Conservation (phyloP, 2,113 vertebrate species). For the Coracopsis vasa region DNA sequence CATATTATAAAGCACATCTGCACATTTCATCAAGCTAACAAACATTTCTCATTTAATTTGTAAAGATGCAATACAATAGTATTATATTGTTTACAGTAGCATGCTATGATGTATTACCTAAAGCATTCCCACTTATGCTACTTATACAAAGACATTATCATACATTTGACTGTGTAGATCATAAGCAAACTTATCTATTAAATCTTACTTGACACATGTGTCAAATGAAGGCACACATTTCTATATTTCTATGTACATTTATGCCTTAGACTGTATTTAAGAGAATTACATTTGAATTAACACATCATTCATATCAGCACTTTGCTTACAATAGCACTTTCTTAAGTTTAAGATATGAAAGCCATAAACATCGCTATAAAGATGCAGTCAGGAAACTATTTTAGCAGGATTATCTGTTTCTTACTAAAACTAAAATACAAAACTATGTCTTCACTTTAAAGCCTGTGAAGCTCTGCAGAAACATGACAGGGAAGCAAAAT, state of each 20-base stretch:
- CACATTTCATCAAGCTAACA: not conserved
- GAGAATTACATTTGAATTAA: conserved; percentile 29
- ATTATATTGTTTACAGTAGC: not conserved
- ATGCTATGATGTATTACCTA: not conserved
- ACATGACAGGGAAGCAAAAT: accelerated
- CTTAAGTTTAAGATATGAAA: conserved; percentile 59
- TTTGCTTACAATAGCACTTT: conserved; percentile 42
- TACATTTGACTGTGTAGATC: not conserved
- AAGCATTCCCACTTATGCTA: not conserved
- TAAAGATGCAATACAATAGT: not conserved
- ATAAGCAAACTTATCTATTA: not conserved
- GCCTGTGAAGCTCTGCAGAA: not conserved
- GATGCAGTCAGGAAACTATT: not conserved
- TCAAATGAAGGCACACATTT: not conserved
- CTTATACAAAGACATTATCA: not conserved
- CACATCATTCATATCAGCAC: not conserved
- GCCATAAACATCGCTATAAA: not conserved
- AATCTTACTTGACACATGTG: not conserved
- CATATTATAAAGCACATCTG: not conserved
- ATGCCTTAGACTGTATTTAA: conserved; percentile 47
- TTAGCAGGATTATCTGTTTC: not conserved
- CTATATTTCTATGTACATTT: conserved; percentile 10
- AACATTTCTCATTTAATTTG: no score
- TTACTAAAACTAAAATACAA: not conserved
- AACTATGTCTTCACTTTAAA: not conserved